A percentile compares a stretch with the other conserved stretches of the same genome.
Conservation (phyloP, 2,797 vertebrate species). For the Sebastes dallii region DNA sequence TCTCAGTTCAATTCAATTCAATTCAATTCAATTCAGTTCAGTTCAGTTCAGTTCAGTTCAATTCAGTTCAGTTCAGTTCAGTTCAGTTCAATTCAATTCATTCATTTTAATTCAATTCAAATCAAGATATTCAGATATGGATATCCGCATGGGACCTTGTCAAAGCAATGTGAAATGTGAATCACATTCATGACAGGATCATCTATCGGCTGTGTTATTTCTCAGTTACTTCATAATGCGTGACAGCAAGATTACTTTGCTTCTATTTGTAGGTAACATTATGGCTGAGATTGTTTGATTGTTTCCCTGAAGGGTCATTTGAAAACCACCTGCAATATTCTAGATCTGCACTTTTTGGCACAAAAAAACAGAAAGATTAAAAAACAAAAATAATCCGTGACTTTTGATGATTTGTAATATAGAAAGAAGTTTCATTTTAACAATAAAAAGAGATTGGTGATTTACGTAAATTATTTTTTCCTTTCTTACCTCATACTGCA, state of each 20-base stretch:
- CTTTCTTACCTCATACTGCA: neutral
- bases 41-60: fast-evolving
- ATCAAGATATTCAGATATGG: neutral
- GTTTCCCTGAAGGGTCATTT: neutral
- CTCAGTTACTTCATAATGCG: neutral
- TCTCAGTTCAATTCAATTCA: neutral
- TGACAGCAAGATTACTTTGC: neutral
- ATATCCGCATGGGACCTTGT: neutral
- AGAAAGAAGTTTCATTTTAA: neutral
- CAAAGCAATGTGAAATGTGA: neutral
- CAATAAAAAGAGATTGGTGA: neutral
- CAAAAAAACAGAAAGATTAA: neutral
- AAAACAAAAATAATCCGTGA: neutral
- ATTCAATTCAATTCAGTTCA: no score
- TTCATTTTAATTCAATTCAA: no score
- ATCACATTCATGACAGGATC: neutral
- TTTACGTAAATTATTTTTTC: neutral
- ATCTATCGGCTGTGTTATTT: neutral
- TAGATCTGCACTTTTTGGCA: neutral
- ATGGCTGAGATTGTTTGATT: neutral
- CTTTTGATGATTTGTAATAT: neutral
- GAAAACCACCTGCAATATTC: neutral
- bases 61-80: fast-evolving
- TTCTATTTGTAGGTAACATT: neutral
- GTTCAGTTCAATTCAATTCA: neutral